Conservation (phyloP, 2,797 vertebrate genomes). For the Huso huso region DNA sequence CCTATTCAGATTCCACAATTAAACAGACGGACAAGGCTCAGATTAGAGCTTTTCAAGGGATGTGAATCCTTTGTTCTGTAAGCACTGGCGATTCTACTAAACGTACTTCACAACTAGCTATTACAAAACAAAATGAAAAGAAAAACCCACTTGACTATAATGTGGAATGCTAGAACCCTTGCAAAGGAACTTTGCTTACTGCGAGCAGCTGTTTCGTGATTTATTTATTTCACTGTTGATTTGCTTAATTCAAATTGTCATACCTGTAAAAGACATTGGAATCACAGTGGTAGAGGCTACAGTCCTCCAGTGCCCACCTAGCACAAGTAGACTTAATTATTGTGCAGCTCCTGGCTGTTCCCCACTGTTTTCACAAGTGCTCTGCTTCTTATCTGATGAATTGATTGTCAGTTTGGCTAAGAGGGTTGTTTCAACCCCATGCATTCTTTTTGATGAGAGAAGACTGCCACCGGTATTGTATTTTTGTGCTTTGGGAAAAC, state of each 20-base stretch:
- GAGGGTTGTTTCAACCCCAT: too few relatives aligned
- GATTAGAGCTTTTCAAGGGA: neutral
- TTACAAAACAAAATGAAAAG: neutral
- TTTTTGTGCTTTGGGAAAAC: too few relatives aligned
- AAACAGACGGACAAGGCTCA: too few relatives aligned
- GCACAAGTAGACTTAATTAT: constrained; percentile 46
- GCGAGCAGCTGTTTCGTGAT: constrained; percentile 37
- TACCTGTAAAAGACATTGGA: constrained; percentile 37
- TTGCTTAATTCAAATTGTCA: constrained; percentile 62
- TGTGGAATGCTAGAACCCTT: constrained; percentile 17
- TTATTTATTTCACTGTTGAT: constrained; percentile 46
- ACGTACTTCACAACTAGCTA: neutral
- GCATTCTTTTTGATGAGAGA: too few relatives aligned
- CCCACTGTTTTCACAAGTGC: constrained; percentile 21
- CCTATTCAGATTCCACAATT: too few relatives aligned
- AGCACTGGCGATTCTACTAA: neutral
- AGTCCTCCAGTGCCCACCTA: constrained; percentile 22
- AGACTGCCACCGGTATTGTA: too few relatives aligned
- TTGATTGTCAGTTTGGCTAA: too few relatives aligned
- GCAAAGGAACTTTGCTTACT: constrained; percentile 35
- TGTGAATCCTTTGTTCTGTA: neutral
- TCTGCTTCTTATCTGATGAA: neutral
- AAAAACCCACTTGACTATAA: constrained; percentile 6
- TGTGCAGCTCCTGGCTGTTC: constrained; percentile 19
- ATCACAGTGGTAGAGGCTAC: constrained; percentile 30